Evolutionary conservation across 2,888 invertebrate genomes (phyloP), one percentile per base, ranked within the genome.

Genomic region (Antitype chi): DNA sequence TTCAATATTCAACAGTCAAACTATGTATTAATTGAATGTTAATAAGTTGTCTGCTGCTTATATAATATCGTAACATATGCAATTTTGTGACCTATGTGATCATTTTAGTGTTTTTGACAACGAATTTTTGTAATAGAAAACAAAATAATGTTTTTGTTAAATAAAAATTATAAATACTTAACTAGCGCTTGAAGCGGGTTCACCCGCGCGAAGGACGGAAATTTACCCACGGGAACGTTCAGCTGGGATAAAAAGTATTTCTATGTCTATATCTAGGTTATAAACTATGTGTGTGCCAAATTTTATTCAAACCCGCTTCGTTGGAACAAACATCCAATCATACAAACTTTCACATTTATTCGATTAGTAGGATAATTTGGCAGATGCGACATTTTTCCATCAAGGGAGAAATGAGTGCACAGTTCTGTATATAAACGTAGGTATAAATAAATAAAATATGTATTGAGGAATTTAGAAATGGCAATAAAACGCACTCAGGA

Each of bases 401-500:
- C 8, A 20, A 52, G 53, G 25, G n/a, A 59, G 13, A 11, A 59
- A 70, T 49, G 62, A 70, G 23, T 23, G 17, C 32, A 25, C 25
- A 67, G 49, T 47, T 9, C 11, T 32, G 11, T 32, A 28, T 32
- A 28, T 47, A 13, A 59, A 17, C 9, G 9, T 20, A n/a, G 17
- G 49, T 64, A 62, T 64, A 59, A 4, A 62, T 81, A 79, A 38
- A 70, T 85, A 76, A 81, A 87, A 82, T 84, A 78, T 84, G 62
- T 86, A 67, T 78, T 86, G 81, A 88, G 89, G 91, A 93, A 94
- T 94, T 92, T 92, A 88, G 89, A 90, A 89, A 85, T 88, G 90
- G 93, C 92, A 92, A 94, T 96, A 95, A 95, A 96, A 95, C 91
- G 93, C 95, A 96, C 92, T 93, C 91, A 89, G 90, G 87, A 81